A percentile compares a stretch with the other conserved stretches of the same genome.
phyloP scores from a whole-genome alignment of 2,797 vertebrate genomes.

The Amniataba percoides region DNA sequence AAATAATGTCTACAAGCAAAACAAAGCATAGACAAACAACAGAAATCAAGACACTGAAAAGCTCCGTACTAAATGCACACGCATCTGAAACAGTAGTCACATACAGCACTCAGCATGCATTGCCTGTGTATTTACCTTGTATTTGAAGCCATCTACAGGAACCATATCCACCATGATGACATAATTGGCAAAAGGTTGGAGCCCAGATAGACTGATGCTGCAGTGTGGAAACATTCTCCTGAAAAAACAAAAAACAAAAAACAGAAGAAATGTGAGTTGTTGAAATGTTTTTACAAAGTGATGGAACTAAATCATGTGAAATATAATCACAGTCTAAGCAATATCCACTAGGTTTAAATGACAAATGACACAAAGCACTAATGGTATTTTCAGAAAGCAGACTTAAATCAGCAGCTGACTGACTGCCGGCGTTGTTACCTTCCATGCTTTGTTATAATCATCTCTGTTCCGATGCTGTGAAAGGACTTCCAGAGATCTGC shows the following conservation, averaged over 20 bases:
- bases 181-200: conserved; percentile 88
- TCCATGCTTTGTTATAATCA: conserved; percentile 90
- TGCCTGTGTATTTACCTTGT: conserved; percentile 84
- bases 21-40: not conserved
- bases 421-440: conserved; percentile 67
- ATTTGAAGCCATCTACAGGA: conserved; percentile 87
- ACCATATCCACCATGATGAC: conserved; percentile 89
- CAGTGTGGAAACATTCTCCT: conserved; percentile 93
- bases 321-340: not conserved
- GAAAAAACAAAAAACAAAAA: too few relatives aligned
- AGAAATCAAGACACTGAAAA: not conserved
- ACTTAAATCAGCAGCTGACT: not conserved
- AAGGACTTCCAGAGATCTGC: conserved; percentile 88
- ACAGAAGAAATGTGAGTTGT: too few relatives aligned
- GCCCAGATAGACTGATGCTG: conserved; percentile 86
- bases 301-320: not conserved
- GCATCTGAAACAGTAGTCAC: not conserved
- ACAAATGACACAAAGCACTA: not conserved
- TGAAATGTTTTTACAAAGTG: not conserved
- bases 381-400: not conserved
- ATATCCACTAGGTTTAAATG: not conserved
- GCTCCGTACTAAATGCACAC: not conserved
- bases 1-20: not conserved
- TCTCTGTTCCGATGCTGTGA: conserved; percentile 85
- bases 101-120: not conserved